A percentile compares a stretch with the other conserved stretches of the same genome.
phyloP scores from a whole-genome alignment of 2,888 invertebrate genomes.

The Ennomos fuscantarius region DNA sequence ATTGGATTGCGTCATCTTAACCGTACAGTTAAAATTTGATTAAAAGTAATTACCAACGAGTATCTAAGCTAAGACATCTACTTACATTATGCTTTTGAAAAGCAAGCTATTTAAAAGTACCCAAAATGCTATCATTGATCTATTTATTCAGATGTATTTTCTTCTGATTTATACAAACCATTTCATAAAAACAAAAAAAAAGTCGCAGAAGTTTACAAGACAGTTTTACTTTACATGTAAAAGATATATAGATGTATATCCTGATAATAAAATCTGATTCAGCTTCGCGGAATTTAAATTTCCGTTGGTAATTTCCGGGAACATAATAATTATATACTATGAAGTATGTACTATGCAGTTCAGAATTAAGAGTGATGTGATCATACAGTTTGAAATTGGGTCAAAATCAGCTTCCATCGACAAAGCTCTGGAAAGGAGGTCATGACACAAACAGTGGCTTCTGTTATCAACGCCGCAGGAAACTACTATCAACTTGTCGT shows the following conservation, averaged over 20 bases:
- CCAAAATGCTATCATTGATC: too few relatives aligned
- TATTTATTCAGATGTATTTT: too few relatives aligned
- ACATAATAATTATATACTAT: conserved; percentile 21
- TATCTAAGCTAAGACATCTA: too few relatives aligned
- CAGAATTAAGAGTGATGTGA: conserved; percentile 55
- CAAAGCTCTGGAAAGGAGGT: conserved; percentile 79
- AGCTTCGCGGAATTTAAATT: conserved; percentile 34
- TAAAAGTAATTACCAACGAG: too few relatives aligned
- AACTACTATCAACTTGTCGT: conserved; percentile 80
- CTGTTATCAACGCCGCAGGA: conserved; percentile 77
- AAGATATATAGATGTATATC: conserved; percentile 9
- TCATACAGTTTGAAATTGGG: conserved; percentile 66
- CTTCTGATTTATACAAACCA: too few relatives aligned
- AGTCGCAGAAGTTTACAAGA: neutral
- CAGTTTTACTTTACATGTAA: conserved; percentile 12
- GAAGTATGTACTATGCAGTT: conserved; percentile 15
- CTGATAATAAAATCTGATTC: conserved; percentile 38
- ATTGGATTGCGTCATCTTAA: conserved; percentile 4
- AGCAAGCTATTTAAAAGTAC: too few relatives aligned
- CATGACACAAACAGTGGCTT: conserved; percentile 69
- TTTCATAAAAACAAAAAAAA: too few relatives aligned
- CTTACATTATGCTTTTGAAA: too few relatives aligned
- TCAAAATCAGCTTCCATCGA: conserved; percentile 82
- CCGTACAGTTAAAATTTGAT: too few relatives aligned
- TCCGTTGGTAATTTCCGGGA: conserved; percentile 35